phyloP scores from a whole-genome alignment of 2,797 vertebrate species.

The Valencia hispanica region DNA sequence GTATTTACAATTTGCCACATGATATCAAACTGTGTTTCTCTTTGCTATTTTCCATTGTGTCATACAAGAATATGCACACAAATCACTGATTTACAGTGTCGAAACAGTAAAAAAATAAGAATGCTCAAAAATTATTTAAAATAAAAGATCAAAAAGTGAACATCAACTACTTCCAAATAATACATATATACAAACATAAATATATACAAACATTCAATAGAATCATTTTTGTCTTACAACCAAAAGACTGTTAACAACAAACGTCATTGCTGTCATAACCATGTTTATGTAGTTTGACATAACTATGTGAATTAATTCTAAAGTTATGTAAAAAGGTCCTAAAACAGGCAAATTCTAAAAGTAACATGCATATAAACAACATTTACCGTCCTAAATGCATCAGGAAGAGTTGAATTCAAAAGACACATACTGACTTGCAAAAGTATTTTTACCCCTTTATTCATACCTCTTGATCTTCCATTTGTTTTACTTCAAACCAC shows the following conservation, averaged over 20 bases:
- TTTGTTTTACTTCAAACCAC: not conserved
- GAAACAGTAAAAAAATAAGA: not conserved
- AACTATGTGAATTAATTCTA: not conserved
- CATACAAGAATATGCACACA: not conserved
- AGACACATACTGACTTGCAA: not conserved
- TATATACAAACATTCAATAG: too few relatives aligned
- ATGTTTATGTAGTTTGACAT: not conserved
- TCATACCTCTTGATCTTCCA: not conserved
- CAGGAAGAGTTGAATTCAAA: not conserved
- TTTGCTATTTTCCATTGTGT: not conserved
- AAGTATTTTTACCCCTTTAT: not conserved
- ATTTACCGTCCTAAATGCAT: slow-evolving; percentile 11
- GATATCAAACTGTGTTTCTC: not conserved
- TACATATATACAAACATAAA: too few relatives aligned
- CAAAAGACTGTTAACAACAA: too few relatives aligned
- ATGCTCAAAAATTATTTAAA: not conserved
- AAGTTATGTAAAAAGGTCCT: not conserved
- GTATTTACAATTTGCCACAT: not conserved
- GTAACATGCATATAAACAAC: slow-evolving; percentile 47
- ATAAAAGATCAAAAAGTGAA: not conserved
- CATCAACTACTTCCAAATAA: not conserved
- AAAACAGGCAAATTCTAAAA: not conserved
- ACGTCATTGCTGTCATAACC: not conserved
- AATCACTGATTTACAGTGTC: not conserved
- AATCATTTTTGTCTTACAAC: too few relatives aligned